Evolutionary conservation across 1,140 invertebrate species (phyloP).

Genomic region (Drosophila erecta): DNA sequence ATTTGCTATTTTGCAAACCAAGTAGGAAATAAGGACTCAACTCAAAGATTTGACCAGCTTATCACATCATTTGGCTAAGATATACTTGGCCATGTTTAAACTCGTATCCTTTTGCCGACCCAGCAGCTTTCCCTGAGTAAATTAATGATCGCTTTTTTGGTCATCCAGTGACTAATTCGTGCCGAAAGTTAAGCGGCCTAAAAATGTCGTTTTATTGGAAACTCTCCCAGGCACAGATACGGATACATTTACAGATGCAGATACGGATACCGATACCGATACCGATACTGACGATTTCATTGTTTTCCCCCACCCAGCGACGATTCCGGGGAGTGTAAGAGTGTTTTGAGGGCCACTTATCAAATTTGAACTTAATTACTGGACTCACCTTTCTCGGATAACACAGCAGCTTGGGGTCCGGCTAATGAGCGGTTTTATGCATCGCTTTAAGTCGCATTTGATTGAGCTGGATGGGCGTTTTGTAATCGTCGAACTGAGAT

Average conservation of each 20-base stretch:
- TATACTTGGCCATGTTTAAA: background rate
- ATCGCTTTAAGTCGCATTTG: constrained; percentile 61
- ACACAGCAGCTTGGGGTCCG: constrained; percentile 30
- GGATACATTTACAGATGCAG: constrained; percentile 6
- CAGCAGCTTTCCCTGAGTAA: constrained; percentile 5
- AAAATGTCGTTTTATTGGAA: constrained; percentile 34
- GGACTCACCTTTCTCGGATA: constrained; percentile 60
- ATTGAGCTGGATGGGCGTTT: constrained; percentile 57
- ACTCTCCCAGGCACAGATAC: constrained; percentile 11
- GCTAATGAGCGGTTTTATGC: constrained; percentile 78
- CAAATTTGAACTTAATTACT: constrained; percentile 77
- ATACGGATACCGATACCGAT: constrained; percentile 19
- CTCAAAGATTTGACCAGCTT: too few species aligned
- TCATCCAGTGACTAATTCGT: constrained; percentile 8
- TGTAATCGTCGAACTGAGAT: constrained; percentile 62
- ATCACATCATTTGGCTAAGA: too few species aligned
- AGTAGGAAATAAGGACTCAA: too few species aligned
- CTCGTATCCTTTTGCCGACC: background rate
- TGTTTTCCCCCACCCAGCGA: constrained; percentile 12
- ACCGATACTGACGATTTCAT: constrained; percentile 52
- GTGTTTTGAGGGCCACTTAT: constrained; percentile 61
- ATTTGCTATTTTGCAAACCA: too few species aligned
- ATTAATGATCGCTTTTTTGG: background rate
- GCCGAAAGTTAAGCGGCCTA: constrained; percentile 29
- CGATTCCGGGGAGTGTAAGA: background rate